These are phyloP conservation scores for Rhynchotus rufescens DNA, from an alignment of 2,797 vertebrate genomes.

Conservation along the genomic window DNA sequence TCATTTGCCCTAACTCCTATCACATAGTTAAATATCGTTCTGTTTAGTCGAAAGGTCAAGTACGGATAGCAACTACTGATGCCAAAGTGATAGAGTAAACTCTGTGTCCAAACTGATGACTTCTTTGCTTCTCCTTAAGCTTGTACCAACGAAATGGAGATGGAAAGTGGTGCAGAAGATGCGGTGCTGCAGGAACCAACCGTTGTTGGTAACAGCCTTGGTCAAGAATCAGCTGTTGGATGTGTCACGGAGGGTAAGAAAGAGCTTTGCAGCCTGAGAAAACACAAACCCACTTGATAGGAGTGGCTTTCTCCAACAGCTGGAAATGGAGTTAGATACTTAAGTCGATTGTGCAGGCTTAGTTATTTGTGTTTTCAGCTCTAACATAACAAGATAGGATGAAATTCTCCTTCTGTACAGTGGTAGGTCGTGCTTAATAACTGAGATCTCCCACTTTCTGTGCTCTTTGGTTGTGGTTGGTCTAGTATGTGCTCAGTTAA, in stretches of 20 bases:
- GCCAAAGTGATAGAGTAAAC: background rate
- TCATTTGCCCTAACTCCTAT: background rate
- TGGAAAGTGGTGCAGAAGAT: slow-evolving; percentile 67
- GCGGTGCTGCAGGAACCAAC: slow-evolving; percentile 59
- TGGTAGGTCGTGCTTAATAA: background rate
- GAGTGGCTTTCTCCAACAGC: background rate
- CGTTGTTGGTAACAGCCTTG: slow-evolving; percentile 13
- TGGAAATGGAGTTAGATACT: background rate
- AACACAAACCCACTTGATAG: background rate
- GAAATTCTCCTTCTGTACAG: background rate
- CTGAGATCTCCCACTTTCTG: background rate
- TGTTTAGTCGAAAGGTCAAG: background rate
- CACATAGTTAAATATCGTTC: background rate
- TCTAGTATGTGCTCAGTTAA: background rate
- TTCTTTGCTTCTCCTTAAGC: slow-evolving; percentile 68
- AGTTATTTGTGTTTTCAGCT: background rate
- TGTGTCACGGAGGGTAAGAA: slow-evolving; percentile 78
- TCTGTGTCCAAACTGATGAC: background rate
- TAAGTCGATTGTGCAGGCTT: background rate
- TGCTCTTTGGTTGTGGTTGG: background rate
- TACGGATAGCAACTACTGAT: background rate
- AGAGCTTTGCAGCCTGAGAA: background rate
- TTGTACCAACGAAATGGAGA: slow-evolving; percentile 78
- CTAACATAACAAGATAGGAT: background rate
- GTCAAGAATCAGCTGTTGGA: slow-evolving; percentile 50